phyloP scores from a whole-genome alignment of 1,140 invertebrate species.

The Notospermus geniculatus region DNA sequence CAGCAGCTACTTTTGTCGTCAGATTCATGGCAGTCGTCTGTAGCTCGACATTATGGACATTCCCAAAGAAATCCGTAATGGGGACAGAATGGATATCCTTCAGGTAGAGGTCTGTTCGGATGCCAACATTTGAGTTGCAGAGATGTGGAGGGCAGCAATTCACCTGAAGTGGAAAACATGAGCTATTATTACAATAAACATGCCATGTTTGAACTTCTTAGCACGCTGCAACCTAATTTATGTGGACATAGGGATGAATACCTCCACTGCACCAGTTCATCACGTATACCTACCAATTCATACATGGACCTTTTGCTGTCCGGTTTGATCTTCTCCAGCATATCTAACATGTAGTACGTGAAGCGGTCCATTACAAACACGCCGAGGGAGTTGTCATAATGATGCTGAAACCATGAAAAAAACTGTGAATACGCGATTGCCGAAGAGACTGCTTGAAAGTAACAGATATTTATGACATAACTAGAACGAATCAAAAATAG shows the following conservation, averaged over 20 bases:
- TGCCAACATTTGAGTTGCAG: slow-evolving; percentile 94
- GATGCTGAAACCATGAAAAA: slow-evolving; percentile 71
- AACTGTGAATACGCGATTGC: no score
- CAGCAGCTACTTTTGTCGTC: slow-evolving; percentile 20
- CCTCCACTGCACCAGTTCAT: no score
- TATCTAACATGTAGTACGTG: slow-evolving; percentile 95
- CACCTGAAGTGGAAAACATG: no score
- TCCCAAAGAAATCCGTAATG: slow-evolving; percentile 98
- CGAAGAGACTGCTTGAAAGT: no score
- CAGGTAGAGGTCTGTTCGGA: slow-evolving; percentile 84
- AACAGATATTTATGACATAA: no score
- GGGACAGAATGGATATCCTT: slow-evolving; percentile 84
- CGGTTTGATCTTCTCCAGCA: slow-evolving; percentile 87
- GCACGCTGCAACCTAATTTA: no score
- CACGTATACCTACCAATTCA: slow-evolving; percentile 84
- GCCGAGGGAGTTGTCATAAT: slow-evolving; percentile 96
- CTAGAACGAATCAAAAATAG: no score
- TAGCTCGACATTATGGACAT: slow-evolving; percentile 76
- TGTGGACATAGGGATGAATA: no score
- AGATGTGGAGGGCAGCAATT: slow-evolving; percentile 90
- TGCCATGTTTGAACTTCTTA: no score
- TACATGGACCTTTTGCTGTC: slow-evolving; percentile 85
- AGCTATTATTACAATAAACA: no score
- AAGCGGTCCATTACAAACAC: slow-evolving; percentile 99
- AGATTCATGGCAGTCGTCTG: not conserved